Evolutionary conservation across 2,113 vertebrate genomes (phyloP).

Genomic region (Psilopsiagon aymara): DNA sequence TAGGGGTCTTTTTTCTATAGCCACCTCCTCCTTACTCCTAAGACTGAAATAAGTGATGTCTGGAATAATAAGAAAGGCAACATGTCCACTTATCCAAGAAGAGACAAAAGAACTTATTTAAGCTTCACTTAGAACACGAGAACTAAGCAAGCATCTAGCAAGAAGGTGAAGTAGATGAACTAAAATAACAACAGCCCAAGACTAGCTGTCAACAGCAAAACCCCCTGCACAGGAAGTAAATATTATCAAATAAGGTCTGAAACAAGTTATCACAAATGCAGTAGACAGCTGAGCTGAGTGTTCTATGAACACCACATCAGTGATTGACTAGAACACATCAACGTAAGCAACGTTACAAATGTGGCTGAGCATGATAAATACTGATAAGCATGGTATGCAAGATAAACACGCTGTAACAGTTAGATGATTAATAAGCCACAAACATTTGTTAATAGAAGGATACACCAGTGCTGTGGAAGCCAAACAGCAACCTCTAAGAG

Average conservation of each 20-base stretch:
- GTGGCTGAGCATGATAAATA: neutral
- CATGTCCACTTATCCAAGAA: neutral
- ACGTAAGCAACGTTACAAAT: neutral
- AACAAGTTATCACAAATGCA: neutral
- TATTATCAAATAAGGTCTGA: neutral
- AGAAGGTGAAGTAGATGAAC: fast-evolving
- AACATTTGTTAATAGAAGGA: neutral
- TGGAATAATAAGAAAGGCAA: neutral
- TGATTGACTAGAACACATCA: neutral
- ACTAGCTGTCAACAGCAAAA: neutral
- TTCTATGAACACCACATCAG: fast-evolving
- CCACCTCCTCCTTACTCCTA: neutral
- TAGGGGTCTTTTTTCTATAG: neutral
- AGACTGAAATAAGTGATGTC: neutral
- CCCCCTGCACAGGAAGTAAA: neutral
- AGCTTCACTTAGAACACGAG: neutral
- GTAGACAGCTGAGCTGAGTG: neutral
- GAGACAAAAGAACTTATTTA: neutral
- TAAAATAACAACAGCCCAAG: neutral
- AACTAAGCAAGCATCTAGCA: neutral
- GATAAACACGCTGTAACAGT: neutral
- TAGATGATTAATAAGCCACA: neutral
- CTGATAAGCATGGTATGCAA: neutral
- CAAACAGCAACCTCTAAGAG: neutral
- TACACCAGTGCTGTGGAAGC: neutral